These are phyloP conservation scores for Willowsia nigromaculata DNA, from an alignment of 2,888 invertebrate genomes.

Conservation along the genomic window DNA sequence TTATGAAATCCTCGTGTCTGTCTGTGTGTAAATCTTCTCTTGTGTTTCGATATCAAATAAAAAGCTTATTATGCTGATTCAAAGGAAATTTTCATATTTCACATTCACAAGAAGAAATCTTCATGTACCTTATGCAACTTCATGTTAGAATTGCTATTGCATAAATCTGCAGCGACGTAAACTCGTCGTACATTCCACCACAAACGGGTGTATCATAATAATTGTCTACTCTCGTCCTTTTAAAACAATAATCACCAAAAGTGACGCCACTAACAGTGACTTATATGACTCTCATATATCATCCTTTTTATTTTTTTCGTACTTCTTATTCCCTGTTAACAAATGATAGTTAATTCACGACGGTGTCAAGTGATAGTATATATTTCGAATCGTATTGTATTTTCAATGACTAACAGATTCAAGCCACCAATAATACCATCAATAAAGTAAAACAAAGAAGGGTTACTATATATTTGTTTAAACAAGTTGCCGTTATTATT, in stretches of 20 bases:
- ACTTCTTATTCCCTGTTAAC: background rate
- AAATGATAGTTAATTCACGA: background rate
- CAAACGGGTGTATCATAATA: background rate
- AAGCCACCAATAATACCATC: background rate
- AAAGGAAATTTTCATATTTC: too few relatives aligned
- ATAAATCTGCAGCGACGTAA: too few relatives aligned
- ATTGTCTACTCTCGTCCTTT: background rate
- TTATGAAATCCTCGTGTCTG: background rate
- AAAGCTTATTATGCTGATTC: too few relatives aligned
- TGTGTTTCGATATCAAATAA: too few relatives aligned
- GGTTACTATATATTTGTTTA: background rate
- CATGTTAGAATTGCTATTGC: too few relatives aligned
- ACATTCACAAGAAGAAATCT: too few relatives aligned
- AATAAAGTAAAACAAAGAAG: background rate
- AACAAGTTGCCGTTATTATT: background rate
- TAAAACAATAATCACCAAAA: constrained; percentile 17
- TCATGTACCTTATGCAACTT: too few relatives aligned
- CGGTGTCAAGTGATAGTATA: background rate
- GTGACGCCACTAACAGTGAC: constrained; percentile 6
- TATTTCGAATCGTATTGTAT: background rate
- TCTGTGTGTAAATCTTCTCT: background rate
- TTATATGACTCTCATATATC: constrained; percentile 14
- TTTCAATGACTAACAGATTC: background rate
- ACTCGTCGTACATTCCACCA: too few relatives aligned
- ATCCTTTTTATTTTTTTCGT: background rate